These are phyloP conservation scores for Lepidocyrtinus sp. DNA, from an alignment of 2,888 invertebrate genomes.

Conservation along the genomic window DNA sequence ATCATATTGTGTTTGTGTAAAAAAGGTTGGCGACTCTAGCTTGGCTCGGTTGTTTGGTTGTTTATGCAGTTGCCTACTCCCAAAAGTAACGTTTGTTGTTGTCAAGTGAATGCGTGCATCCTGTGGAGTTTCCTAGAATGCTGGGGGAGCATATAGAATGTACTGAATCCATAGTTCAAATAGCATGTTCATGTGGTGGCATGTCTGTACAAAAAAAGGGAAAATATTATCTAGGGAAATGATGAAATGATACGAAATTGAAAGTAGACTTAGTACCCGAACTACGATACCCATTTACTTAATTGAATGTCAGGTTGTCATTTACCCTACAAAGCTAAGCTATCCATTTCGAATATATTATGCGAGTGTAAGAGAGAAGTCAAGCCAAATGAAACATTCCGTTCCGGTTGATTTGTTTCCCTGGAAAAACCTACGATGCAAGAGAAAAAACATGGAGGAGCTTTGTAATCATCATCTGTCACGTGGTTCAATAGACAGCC, in stretches of 20 bases:
- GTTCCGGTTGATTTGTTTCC: too few relatives aligned
- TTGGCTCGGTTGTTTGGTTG: too few relatives aligned
- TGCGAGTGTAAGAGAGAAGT: too few relatives aligned
- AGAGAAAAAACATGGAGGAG: neutral
- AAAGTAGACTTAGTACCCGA: conserved; percentile 20
- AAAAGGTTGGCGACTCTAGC: too few relatives aligned
- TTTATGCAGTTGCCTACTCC: too few relatives aligned
- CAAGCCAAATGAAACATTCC: too few relatives aligned
- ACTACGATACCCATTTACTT: conserved; percentile 51
- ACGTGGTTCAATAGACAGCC: neutral
- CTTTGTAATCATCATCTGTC: neutral
- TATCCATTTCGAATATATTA: too few relatives aligned
- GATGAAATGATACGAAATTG: conserved; percentile 49
- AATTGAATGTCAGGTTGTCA: conserved; percentile 55
- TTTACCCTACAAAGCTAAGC: conserved; percentile 14
- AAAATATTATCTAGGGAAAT: conserved; percentile 42
- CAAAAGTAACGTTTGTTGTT: too few relatives aligned
- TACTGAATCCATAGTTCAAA: neutral
- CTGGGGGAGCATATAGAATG: too few relatives aligned
- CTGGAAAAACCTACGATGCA: neutral
- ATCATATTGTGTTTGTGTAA: too few relatives aligned
- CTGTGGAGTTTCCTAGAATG: neutral
- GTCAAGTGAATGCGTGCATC: neutral
- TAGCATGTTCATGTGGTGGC: neutral
- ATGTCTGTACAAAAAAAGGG: conserved; percentile 11